Conservation (phyloP, 2,888 invertebrate species). For the Drosophila neonasuta region DNA sequence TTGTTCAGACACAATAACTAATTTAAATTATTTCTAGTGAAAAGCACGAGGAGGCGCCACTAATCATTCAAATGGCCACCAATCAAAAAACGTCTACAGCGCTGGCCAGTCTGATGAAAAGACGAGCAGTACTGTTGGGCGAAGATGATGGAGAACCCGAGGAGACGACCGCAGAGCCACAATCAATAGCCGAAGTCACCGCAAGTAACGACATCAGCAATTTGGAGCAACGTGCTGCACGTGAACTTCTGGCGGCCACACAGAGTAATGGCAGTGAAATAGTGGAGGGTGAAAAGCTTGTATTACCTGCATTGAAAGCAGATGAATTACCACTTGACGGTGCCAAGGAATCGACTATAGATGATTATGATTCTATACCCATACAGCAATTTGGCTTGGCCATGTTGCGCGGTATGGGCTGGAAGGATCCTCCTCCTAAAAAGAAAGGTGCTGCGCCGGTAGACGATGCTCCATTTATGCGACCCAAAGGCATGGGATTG, state of each 20-base stretch:
- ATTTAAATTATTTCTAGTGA: slow-evolving; percentile 78
- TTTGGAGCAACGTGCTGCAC: slow-evolving; percentile 88
- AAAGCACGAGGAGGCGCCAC: slow-evolving; percentile 82
- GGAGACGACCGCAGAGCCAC: slow-evolving; percentile 32
- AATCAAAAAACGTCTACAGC: slow-evolving; percentile 84
- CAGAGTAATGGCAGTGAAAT: slow-evolving; percentile 75
- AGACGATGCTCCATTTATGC: slow-evolving; percentile 85
- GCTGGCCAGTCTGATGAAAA: slow-evolving; percentile 81
- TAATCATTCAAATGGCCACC: slow-evolving; percentile 87
- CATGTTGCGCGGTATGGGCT: slow-evolving; percentile 97
- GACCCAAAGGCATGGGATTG: slow-evolving; percentile 96
- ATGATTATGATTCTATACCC: slow-evolving; percentile 89
- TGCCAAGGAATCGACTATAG: slow-evolving; percentile 86
- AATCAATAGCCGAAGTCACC: slow-evolving; percentile 71
- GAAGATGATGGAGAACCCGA: slow-evolving; percentile 81
- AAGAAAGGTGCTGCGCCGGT: slow-evolving; percentile 85
- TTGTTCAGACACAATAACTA: not conserved
- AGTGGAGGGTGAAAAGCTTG: slow-evolving; percentile 80
- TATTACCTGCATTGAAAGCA: slow-evolving; percentile 84
- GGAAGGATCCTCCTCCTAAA: slow-evolving; percentile 87
- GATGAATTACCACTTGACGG: slow-evolving; percentile 84
- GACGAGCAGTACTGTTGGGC: slow-evolving; percentile 78
- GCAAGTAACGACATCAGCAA: slow-evolving; percentile 25
- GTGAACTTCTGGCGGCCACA: slow-evolving; percentile 87
- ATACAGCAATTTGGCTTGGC: slow-evolving; percentile 93